Evolutionary conservation across 2,113 vertebrate genomes (phyloP).

Genomic region (Rutilus rutilus): DNA sequence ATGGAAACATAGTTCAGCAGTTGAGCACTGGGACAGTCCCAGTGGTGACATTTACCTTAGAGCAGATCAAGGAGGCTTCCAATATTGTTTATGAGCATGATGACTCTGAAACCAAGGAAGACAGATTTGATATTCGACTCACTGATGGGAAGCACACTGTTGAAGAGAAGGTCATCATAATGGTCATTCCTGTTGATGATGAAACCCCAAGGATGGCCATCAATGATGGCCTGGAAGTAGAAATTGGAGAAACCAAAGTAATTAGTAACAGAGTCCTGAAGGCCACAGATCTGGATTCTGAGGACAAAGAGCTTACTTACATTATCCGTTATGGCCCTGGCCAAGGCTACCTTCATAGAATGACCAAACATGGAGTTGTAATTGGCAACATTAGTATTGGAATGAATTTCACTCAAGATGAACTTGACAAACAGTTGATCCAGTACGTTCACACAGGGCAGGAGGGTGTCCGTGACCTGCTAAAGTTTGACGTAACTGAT

Average conservation of each 20-base stretch:
- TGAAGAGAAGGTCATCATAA: conserved; percentile 81
- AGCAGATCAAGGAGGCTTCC: conserved; percentile 89
- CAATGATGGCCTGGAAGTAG: conserved; percentile 92
- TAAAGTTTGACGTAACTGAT: conserved; percentile 97
- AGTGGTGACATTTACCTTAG: conserved; percentile 86
- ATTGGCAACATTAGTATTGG: conserved; percentile 86
- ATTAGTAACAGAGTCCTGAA: conserved; percentile 84
- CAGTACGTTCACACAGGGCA: conserved; percentile 86
- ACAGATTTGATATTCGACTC: conserved; percentile 86
- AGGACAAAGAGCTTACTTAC: conserved; percentile 86
- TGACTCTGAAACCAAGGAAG: conserved; percentile 89
- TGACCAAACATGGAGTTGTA: conserved; percentile 73
- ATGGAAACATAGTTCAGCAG: conserved; percentile 89
- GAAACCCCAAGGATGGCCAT: conserved; percentile 94
- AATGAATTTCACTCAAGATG: conserved; percentile 94
- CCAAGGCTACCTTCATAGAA: conserved; percentile 84
- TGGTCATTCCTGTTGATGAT: conserved; percentile 92
- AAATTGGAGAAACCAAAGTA: conserved; percentile 85
- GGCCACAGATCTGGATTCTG: conserved; percentile 94
- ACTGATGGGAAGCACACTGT: conserved; percentile 85
- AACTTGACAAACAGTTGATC: conserved; percentile 87
- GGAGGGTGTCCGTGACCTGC: conserved; percentile 89
- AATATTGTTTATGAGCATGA: conserved; percentile 94
- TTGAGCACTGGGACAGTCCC: conserved; percentile 82
- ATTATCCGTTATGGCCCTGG: conserved; percentile 84